These are phyloP conservation scores for Protonemura montana DNA, from an alignment of 2,888 invertebrate species.

Conservation along the genomic window DNA sequence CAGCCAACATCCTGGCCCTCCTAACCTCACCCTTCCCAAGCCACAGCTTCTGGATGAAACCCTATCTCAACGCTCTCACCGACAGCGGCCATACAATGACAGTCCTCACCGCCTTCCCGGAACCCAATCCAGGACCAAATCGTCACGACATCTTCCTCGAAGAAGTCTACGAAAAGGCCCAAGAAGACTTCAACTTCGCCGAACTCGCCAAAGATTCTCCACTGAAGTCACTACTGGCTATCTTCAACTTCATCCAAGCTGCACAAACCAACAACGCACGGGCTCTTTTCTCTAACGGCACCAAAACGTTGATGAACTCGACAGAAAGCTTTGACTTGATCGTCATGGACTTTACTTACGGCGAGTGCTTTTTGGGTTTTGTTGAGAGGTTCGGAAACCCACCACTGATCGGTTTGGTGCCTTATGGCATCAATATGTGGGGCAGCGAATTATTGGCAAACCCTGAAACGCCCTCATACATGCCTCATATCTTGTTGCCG, in stretches of 20 bases:
- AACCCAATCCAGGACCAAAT: constrained; percentile 45
- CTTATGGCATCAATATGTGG: constrained; percentile 46
- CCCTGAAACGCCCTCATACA: constrained; percentile 46
- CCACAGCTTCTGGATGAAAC: constrained; percentile 47
- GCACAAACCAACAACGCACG: neutral
- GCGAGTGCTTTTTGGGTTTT: constrained; percentile 46
- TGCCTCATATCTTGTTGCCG: constrained; percentile 39
- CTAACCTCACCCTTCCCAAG: constrained; percentile 45
- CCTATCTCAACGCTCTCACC: constrained; percentile 43
- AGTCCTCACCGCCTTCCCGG: constrained; percentile 46
- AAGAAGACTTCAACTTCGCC: constrained; percentile 16
- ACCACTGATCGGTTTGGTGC: constrained; percentile 46
- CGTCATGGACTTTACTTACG: constrained; percentile 42
- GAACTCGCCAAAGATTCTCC: neutral
- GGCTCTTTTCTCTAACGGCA: constrained; percentile 34
- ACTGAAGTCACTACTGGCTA: neutral
- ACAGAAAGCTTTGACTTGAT: constrained; percentile 46
- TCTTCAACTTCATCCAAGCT: neutral
- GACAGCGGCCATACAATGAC: constrained; percentile 47
- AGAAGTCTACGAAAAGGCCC: constrained; percentile 31
- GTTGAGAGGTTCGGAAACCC: constrained; percentile 43
- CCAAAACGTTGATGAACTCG: constrained; percentile 32
- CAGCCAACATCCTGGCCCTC: constrained; percentile 46
- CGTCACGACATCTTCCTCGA: constrained; percentile 47
- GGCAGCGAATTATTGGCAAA: constrained; percentile 41